These are phyloP conservation scores for Hipparchia semele DNA, from an alignment of 2,888 invertebrate genomes.

Conservation along the genomic window DNA sequence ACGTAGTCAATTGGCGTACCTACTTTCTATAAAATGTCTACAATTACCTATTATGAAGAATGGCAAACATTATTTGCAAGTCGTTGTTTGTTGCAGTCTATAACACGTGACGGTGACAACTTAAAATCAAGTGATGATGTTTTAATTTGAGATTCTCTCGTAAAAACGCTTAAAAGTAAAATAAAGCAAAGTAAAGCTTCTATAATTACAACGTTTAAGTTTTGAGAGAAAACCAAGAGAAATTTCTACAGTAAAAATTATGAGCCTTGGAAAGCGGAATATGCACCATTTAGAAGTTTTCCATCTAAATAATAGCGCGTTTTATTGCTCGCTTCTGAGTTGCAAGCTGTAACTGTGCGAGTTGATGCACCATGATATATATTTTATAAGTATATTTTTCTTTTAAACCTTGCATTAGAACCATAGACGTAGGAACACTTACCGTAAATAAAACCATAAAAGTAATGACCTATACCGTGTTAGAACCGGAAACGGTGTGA, in stretches of 20 bases:
- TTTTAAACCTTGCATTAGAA: too few relatives aligned
- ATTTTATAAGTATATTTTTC: neutral
- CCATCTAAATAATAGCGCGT: neutral
- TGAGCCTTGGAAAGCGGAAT: constrained; percentile 12
- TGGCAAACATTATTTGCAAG: neutral
- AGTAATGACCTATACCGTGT: too few relatives aligned
- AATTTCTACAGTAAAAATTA: neutral
- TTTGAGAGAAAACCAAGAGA: constrained; percentile 11
- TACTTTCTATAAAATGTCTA: neutral
- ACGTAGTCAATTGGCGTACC: neutral
- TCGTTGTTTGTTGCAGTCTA: neutral
- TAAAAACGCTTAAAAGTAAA: too few relatives aligned
- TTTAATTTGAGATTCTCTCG: too few relatives aligned
- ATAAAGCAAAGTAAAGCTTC: neutral
- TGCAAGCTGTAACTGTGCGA: neutral
- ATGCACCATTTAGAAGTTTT: constrained; percentile 3
- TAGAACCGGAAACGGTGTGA: too few relatives aligned
- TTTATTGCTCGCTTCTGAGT: neutral
- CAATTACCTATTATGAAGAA: neutral
- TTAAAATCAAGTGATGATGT: neutral
- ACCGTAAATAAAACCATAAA: too few relatives aligned
- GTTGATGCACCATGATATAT: neutral
- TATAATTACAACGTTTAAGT: neutral
- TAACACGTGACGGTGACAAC: neutral
- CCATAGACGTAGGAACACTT: too few relatives aligned